Base-by-base conservation (phyloP, 2,113 vertebrate genomes). In the Microcebus ravelobensis region DNA sequence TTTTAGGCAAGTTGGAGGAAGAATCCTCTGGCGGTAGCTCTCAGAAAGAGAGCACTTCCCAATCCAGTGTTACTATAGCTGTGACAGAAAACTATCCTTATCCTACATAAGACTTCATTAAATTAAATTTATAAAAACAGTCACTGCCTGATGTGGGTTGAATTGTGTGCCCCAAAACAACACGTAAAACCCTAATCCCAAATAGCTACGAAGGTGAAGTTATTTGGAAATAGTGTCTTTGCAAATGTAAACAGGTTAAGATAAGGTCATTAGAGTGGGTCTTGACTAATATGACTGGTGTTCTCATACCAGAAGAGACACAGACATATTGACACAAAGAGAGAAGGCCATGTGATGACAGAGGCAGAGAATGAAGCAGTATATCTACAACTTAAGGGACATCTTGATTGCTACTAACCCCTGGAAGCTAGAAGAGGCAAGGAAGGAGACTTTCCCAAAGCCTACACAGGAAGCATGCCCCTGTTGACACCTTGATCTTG, bases 401-500 rank as follows among this genome's bases (percentile, higher is more conserved):
- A 4, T 17, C 55, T 59, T 5, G 20, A 25, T 36, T 27, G 14
- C 13, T 55, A 12, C 1, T 42, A 55, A 45, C 7, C 20, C 48
- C n/a, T 2, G 12, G 29, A 55, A 70, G 18, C 42, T 36, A 8
- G 6, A 18, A 39, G 13, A 91, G 18, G 14, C 18, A 31, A n/a
- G 0, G 11, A 17, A 57, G 3, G 11, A 61, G 20, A 68, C 12
- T 29, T 79, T 45, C 27, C 0, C 5, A 34, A 27, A 61, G 23
- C 14, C 3, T 11, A 36, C 8, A 12, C 23, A 74, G 27, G 1
- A 13, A 68, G 6, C 6, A 12, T 1, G 6, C 4, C 23, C 20
- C 39, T 27, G 3, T 17, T 3, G 15, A 76, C 0, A 14, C 0
- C 5, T 9, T 21, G 20, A 27, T 25, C 36, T 55, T 18, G n/a